Evolutionary conservation across 2,888 invertebrate species (phyloP).

Genomic region (Drosophila lacicola): DNA sequence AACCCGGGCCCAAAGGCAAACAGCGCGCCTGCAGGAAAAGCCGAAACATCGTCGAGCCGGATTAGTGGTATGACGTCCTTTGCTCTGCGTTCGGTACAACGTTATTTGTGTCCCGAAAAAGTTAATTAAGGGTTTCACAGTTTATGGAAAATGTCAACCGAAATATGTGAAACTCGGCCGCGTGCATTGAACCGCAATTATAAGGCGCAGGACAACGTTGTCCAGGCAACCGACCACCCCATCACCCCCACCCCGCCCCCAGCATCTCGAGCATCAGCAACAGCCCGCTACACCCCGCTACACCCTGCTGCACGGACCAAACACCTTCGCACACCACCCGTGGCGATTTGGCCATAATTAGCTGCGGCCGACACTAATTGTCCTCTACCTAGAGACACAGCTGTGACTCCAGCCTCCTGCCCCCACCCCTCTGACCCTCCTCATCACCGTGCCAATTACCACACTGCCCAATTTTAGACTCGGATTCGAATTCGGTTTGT

Average conservation of each 20-base stretch:
- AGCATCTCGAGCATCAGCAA: not conserved
- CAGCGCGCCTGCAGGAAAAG: not conserved
- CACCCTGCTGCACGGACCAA: not conserved
- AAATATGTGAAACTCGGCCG: conserved; percentile 40
- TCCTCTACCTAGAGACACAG: conserved; percentile 44
- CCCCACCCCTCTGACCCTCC: not conserved
- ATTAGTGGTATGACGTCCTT: conserved; percentile 43
- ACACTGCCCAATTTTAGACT: conserved; percentile 1
- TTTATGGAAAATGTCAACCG: conserved; percentile 67
- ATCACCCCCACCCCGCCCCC: not conserved
- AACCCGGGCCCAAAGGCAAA: conserved; percentile 17
- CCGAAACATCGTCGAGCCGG: conserved; percentile 25
- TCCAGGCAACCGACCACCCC: conserved; percentile 19
- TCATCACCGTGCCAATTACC: not conserved
- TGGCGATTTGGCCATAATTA: conserved; percentile 67
- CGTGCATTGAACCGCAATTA: conserved; percentile 62
- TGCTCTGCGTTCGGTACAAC: conserved; percentile 16
- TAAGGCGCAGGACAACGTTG: conserved; percentile 28
- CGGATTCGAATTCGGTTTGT: conserved; percentile 4
- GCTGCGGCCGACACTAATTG: conserved; percentile 71
- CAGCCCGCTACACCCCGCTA: not conserved
- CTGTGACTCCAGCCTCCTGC: conserved; percentile 26
- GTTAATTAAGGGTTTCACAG: conserved; percentile 80
- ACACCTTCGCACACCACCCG: conserved; percentile 52
- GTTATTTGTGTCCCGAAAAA: conserved; percentile 62